Evolutionary conservation across 2,888 invertebrate species (phyloP), one percentile per base, ranked within the genome.

Genomic region (Cryptocephalus primarius): DNA sequence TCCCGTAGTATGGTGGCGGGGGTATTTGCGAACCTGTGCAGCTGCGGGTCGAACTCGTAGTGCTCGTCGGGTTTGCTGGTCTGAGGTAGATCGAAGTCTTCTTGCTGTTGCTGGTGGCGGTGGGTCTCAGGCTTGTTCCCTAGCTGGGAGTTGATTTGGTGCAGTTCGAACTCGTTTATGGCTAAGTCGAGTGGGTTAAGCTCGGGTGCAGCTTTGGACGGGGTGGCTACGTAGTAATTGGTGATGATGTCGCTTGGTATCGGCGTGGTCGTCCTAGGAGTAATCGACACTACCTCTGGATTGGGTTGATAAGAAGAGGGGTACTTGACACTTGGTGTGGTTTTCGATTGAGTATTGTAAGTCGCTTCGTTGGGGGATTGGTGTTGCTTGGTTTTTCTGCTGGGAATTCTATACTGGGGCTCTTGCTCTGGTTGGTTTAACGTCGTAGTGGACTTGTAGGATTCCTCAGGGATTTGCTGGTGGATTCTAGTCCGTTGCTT

Each of bases 151-250:
- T 65, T 53, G 50, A 61, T 56, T 57, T 64, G 57, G 50, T 63
- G 57, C 13, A 63, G 42, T 40, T 63, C 63, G 42, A 55, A 63
- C n/a, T 59, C 57, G 43, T 60, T 59, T 36, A 62, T 60, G 1
- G 57, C 56, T 14, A 61, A 39, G 33, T 61, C 59, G 4, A 60
- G 39, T 6, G 60, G 58, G 48, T 53, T 56, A 1, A 56, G 39
- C 36, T 59, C 46, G 9, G 55, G 53, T 8, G 33, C 9, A 32
- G 40, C 40, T 43, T 39, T 32, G 43, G 40, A 39, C 42, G 33
- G 11, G 22, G 22, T 22, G 22, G 22, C 22, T 2, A 22, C 22
- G 22, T 39, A 8, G 14, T 31, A 33, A 40, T 39, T 39, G 8
- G 12, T 14, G 2, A 22, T 22, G 22, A 6, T 22, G 22, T 22